Evolutionary conservation across 2,797 vertebrate genomes (phyloP), one percentile per base, ranked within the genome.

Genomic region (Dipus sagitta): DNA sequence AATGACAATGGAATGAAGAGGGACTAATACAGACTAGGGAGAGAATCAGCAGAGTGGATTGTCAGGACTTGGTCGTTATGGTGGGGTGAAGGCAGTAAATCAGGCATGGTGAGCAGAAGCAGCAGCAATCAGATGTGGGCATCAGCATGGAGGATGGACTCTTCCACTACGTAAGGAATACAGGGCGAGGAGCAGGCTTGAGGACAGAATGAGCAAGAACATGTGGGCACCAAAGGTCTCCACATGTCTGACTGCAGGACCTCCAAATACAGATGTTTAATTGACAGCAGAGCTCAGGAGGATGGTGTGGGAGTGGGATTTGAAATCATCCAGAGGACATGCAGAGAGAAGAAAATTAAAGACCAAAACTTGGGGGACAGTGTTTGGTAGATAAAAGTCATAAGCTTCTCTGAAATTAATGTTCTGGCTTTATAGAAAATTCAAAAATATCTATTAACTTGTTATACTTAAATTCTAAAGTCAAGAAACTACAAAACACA

Each of bases 391-490:
- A 11, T 70, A 90, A 78, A 87, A 90, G 24, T 75, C 52, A 15
- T 4, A 77, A 64, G 52, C 42, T 75, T 81, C 86, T 92, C 71
- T 92, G 67, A 92, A 68, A 72, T 26, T 77, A 70, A 38, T 20
- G 58, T 86, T 94, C 92, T 83, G 28, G 54, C 23, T 92, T 86
- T 86, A 81, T 8, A 88, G 47, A 89, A 75, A 96, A 78, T 94
- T 34, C 14, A 54, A 21, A 85, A 34, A 70, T 32, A 81, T 32
- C 3, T 90, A 74, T 92, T 47, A 85, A n/a, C 88, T 83, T 92
- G 24, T 88, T 91, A 85, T 5, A 83, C 23, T 92, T 94, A 83
- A 92, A 78, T 30, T 81, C 58, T 90, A 93, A 83, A 95, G 54
- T 23, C 20, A 81, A 11, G 81, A 79, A 95, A 34, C 77, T 34